Percentiles rank a stretch among this genome's conserved stretches.
Conservation (phyloP, 2,113 vertebrate genomes). For the Hippolais icterina region DNA sequence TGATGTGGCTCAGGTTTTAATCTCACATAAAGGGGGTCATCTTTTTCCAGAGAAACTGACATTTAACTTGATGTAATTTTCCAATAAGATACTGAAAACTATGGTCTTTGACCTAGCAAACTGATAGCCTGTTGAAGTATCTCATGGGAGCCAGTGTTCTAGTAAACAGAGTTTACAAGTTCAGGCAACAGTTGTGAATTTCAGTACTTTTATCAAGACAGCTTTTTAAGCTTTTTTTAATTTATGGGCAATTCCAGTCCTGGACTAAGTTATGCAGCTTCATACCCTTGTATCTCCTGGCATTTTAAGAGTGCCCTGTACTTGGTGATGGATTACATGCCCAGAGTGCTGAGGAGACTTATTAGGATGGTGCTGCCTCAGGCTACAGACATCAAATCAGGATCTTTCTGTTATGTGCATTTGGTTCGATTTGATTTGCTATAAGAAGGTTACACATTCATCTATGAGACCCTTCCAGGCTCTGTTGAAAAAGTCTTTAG, state of each 20-base stretch:
- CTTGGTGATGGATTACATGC: neutral
- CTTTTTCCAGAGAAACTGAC: neutral
- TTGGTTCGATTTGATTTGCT: neutral
- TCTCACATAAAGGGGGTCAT: fast-evolving
- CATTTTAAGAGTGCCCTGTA: neutral
- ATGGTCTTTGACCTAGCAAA: neutral
- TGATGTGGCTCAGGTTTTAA: neutral
- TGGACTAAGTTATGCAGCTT: neutral
- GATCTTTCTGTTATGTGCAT: neutral
- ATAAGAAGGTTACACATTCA: neutral
- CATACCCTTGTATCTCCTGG: neutral
- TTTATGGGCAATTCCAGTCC: neutral
- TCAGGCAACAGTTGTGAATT: neutral
- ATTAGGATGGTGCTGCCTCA: neutral
- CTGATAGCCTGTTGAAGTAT: neutral
- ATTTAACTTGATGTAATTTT: neutral
- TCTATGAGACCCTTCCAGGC: neutral
- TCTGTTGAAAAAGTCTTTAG: neutral
- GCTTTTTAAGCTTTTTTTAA: neutral
- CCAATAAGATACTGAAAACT: neutral
- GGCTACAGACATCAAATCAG: neutral
- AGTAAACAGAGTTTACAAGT: neutral
- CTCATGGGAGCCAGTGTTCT: neutral
- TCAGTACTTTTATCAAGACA: neutral
- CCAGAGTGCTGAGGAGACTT: neutral